Base-by-base conservation (phyloP, 2,888 invertebrate genomes). In the Polia nebulosa region DNA sequence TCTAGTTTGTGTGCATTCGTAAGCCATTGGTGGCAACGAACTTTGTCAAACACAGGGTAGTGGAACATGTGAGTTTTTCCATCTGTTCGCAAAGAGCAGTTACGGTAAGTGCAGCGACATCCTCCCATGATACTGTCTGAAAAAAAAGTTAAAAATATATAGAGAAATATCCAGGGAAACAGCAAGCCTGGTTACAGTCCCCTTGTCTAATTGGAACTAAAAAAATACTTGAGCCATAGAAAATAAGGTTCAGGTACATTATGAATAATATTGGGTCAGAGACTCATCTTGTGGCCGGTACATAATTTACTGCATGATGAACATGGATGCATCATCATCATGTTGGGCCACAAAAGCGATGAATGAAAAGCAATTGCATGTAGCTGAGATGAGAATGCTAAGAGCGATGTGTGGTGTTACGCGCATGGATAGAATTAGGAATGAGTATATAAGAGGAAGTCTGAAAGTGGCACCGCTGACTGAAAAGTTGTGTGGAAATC, bases 61-160 rank as follows among this genome's bases (percentile, higher is more conserved):
- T 97, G 97, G 80, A 97, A 97, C 90, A 97, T 96, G 82, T 97
- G 97, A 0, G 95, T 95, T 79, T 95, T 94, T 1, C 93, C 92
- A 88, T 95, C 95, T n/a, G 96, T 94, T 47, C 93, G 92, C 39
- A 93, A 91, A 51, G 89, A 91, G 81, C 97, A 97, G 68, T 93
- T 95, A 70, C 95, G 95, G 78, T 96, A 97, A 51, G 96, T 92
- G 85, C 97, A 97, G 13, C 96, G 94, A 78, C 96, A 96, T 3
- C 97, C 97, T 63, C 96, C 97, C 97, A 97, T 97, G 45, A 25
- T 85, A 17, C 20, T 27, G 4, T 6, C 71, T 72, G 44, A 32
- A 72, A 73, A 7, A 49, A 51, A 34, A 1, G 2, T 9, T 15
- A 2, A 2, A 17, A 34, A 59, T 36, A 29, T 20, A 53, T 32